phyloP scores from a whole-genome alignment of 2,888 invertebrate genomes.

The Apamea monoglypha region DNA sequence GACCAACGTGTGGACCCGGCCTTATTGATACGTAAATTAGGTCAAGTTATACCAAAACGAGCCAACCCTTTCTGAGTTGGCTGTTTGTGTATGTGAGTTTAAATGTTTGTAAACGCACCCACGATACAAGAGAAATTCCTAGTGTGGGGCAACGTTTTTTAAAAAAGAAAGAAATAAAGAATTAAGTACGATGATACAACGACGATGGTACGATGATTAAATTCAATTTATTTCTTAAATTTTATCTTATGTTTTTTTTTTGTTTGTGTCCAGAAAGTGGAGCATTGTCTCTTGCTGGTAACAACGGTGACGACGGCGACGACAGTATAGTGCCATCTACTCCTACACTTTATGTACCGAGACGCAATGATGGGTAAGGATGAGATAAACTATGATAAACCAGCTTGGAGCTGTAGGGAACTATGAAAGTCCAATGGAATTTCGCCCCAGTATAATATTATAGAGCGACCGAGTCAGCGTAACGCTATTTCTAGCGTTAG shows the following conservation, averaged over 20 bases:
- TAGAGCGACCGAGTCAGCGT: neutral
- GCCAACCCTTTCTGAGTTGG: neutral
- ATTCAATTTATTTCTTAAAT: neutral
- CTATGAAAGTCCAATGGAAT: neutral
- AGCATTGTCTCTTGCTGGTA: constrained; percentile 82
- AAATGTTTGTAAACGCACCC: too few species aligned
- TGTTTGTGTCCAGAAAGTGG: constrained; percentile 78
- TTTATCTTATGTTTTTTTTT: neutral
- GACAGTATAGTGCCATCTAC: constrained; percentile 96
- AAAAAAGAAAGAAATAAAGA: too few species aligned
- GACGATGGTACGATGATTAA: too few species aligned
- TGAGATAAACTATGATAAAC: neutral
- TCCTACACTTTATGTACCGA: constrained; percentile 95
- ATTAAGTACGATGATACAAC: too few species aligned
- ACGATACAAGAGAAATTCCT: too few species aligned
- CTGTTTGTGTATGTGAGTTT: too few species aligned
- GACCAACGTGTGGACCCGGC: neutral
- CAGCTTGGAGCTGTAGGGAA: neutral
- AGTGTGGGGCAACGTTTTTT: too few species aligned
- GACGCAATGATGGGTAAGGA: constrained; percentile 93
- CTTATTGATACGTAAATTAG: neutral
- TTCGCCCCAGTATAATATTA: constrained; percentile 5
- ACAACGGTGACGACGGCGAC: constrained; percentile 87
- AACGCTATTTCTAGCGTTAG: neutral
- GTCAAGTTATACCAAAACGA: neutral